Percentiles rank a stretch among this genome's conserved stretches.
Evolutionary conservation across 2,797 vertebrate species (phyloP).

Genomic region (Clangula hyemalis): DNA sequence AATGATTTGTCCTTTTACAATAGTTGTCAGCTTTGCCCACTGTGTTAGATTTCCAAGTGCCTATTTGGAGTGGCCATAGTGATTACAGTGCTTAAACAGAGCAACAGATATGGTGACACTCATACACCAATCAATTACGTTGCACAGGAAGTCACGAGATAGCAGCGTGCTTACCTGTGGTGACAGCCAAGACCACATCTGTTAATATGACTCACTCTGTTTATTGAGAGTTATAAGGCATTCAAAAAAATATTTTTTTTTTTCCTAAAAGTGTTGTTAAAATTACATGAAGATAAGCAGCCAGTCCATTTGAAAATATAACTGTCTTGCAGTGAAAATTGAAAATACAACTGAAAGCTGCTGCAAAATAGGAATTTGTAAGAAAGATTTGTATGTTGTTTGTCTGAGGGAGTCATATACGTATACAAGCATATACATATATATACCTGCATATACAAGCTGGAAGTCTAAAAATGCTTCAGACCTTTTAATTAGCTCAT

Average conservation of each 20-base stretch:
- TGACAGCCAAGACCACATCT: not conserved
- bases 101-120: not conserved
- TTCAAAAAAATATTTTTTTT: not conserved
- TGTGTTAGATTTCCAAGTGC: not conserved
- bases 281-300: not conserved
- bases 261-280: not conserved
- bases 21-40: not conserved
- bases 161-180: not conserved
- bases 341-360: not conserved
- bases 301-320: not conserved
- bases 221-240: not conserved
- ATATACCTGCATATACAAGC: not conserved
- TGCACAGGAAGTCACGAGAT: constrained; percentile 4
- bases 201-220: constrained; percentile 20
- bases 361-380: not conserved
- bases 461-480: not conserved
- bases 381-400: not conserved
- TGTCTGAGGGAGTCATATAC: not conserved
- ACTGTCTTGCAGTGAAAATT: not conserved
- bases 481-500: not conserved
- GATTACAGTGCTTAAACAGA: not conserved
- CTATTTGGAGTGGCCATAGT: not conserved
- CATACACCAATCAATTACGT: not conserved
- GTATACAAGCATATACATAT: no score
- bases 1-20: not conserved